Conservation (phyloP, 30 jellyfish, hydroid and myxozoan genomes). For the Chrysaora quinquecirrha region DNA sequence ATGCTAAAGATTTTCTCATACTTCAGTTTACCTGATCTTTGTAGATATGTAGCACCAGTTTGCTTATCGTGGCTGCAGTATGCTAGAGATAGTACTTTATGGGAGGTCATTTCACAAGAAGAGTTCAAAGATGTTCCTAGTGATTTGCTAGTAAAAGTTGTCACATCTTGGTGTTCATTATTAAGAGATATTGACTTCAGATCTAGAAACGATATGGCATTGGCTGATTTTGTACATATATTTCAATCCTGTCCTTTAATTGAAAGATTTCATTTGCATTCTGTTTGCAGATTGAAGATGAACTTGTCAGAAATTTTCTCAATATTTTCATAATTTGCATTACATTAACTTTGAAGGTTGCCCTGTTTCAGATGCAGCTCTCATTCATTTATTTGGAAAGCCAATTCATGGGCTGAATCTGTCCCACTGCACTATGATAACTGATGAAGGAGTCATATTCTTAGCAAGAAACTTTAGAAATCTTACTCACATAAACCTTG, state of each 20-base stretch:
- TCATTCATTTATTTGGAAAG: constrained; percentile 57
- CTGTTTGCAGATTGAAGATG: constrained; percentile 71
- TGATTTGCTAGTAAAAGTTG: constrained; percentile 64
- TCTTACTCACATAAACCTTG: constrained; percentile 59
- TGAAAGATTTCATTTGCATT: constrained; percentile 77
- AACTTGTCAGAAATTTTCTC: constrained; percentile 31
- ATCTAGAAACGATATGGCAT: constrained; percentile 51
- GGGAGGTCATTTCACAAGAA: constrained; percentile 63
- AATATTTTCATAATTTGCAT: constrained; percentile 35
- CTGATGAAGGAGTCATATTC: constrained; percentile 85
- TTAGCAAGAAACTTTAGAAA: constrained; percentile 67
- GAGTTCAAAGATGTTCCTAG: constrained; percentile 74
- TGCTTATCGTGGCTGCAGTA: constrained; percentile 73
- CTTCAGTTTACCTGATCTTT: constrained; percentile 75
- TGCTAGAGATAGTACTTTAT: constrained; percentile 75
- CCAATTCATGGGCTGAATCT: constrained; percentile 61
- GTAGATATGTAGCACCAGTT: constrained; percentile 87
- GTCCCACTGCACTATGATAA: constrained; percentile 75
- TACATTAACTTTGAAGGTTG: constrained; percentile 78
- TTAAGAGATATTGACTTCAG: constrained; percentile 56
- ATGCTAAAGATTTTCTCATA: constrained; percentile 66
- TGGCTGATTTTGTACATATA: constrained; percentile 34
- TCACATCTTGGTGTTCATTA: constrained; percentile 79
- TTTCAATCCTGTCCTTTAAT: constrained; percentile 63
- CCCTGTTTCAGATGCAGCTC: constrained; percentile 65